Evolutionary conservation across 2,888 invertebrate species (phyloP).

Genomic region (Drosophila diplacantha): DNA sequence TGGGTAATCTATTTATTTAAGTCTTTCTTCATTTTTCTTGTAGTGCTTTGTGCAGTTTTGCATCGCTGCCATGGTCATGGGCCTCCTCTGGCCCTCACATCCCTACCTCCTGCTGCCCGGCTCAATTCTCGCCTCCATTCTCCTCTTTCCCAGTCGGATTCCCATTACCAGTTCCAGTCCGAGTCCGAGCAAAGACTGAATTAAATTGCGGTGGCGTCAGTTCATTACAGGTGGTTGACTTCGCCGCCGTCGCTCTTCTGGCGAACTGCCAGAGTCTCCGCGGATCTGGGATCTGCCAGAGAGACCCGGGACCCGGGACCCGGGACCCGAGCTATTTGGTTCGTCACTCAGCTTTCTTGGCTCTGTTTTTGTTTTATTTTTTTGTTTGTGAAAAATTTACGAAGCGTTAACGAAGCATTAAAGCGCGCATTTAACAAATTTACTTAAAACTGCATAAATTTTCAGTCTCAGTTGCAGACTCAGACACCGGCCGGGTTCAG

Average conservation of each 20-base stretch:
- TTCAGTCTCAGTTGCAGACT: conserved; percentile 44
- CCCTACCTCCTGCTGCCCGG: conserved; percentile 13
- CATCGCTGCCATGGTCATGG: conserved; percentile 52
- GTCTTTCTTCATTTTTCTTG: neutral
- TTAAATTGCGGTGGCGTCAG: conserved; percentile 74
- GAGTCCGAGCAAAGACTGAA: conserved; percentile 53
- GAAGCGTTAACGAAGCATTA: conserved; percentile 77
- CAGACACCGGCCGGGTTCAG: neutral
- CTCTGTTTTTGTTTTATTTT: conserved; percentile 13
- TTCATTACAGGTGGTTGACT: conserved; percentile 75
- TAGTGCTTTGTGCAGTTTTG: conserved; percentile 47
- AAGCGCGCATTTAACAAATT: conserved; percentile 77
- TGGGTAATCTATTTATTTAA: too few species aligned
- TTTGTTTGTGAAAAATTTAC: conserved; percentile 69
- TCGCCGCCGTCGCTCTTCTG: conserved; percentile 50
- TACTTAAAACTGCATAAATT: conserved; percentile 75
- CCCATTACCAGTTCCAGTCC: conserved; percentile 20
- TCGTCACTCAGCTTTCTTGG: conserved; percentile 20
- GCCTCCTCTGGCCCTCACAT: conserved; percentile 6
- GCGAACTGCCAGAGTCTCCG: conserved; percentile 14
- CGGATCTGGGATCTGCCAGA: conserved; percentile 10
- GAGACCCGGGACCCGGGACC: conserved; percentile 5
- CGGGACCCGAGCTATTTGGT: conserved; percentile 39
- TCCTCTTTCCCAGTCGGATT: conserved; percentile 25
- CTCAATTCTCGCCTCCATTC: conserved; percentile 8